Conservation (phyloP, 1,140 invertebrate species). For the fruit fly (Drosophila melanogaster) region DNA sequence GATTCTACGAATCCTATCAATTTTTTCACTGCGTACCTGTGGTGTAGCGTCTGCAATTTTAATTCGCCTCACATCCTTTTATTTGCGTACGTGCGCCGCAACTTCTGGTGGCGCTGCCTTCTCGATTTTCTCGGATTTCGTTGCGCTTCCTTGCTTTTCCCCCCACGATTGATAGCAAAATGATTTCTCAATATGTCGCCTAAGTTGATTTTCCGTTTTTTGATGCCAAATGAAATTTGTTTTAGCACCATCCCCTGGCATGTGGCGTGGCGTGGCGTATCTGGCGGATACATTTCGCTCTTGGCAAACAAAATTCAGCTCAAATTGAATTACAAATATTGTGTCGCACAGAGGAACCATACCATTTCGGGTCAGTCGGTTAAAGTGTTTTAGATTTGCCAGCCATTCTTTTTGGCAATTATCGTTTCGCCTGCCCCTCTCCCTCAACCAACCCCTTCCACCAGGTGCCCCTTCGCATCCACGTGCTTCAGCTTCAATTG, state of each 20-base stretch:
- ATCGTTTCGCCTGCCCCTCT: constrained; percentile 3
- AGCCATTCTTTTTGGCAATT: constrained; percentile 29
- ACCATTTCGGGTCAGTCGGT: background rate
- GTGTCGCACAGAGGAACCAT: constrained; percentile 2
- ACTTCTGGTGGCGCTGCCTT: background rate
- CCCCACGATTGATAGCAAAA: constrained; percentile 67
- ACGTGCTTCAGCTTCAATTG: constrained; percentile 21
- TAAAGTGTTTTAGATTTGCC: constrained; percentile 32
- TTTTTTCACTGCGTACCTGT: constrained; percentile 5
- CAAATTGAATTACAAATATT: constrained; percentile 61
- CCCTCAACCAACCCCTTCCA: too few species aligned
- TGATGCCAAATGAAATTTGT: constrained; percentile 56
- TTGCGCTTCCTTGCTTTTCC: background rate
- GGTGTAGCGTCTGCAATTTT: constrained; percentile 48
- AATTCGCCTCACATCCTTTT: constrained; percentile 79
- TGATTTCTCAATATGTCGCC: constrained; percentile 70
- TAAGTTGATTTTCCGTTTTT: constrained; percentile 62
- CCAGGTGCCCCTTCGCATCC: background rate
- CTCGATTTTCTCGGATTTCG: constrained; percentile 1
- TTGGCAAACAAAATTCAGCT: background rate
- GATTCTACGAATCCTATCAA: background rate
- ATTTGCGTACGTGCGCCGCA: constrained; percentile 74
- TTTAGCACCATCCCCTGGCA: background rate
- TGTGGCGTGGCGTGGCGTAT: background rate
- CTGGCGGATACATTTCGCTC: constrained; percentile 44